Base-by-base conservation (phyloP, 2,888 invertebrate genomes). In the Pilophorus perplexus region DNA sequence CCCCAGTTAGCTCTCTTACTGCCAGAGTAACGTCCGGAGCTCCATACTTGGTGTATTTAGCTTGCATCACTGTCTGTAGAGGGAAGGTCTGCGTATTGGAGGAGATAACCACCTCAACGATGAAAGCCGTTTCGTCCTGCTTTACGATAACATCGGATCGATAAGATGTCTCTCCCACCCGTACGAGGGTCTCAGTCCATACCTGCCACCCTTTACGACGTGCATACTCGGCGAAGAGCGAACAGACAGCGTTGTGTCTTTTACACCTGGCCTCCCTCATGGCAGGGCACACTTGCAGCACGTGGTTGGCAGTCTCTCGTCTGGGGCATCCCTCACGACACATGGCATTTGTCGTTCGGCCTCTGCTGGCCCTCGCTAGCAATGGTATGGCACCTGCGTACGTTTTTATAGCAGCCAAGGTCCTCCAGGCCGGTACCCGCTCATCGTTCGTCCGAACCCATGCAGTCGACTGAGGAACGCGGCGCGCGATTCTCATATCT, bases 221-320 rank as follows among this genome's bases (percentile, higher is more conserved):
- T 12, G 48, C 48, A 48, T 48, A 48, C 48, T 48, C 76, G 70
- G 46, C 71, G 20, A 0, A 77, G 71, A 1, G 75, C n/a, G n/a
- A n/a, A 46, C 2, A n/a, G 0, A 66, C 33, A 10, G 66, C 57
- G 20, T 66, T 70, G 44, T 78, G 76, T 6, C 76, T 70, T 44
- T 71, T 25, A 0, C 77, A 71, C 2, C 75, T 69, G 3, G 74
- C 76, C 70, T 75, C 76, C 69, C 77, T 76, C 1, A 76, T 77
- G 33, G 75, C 44, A 50, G 68, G 69, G 69, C 76, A 77, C 16
- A 64, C 59, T 60, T 77, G 76, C 38, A 76, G 72, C 14, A 74
- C 64, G 57, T 70, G 1, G 71, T 67, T 60, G 60, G n/a, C n/a
- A n/a, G n/a, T n/a, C n/a, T n/a, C n/a, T n/a, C n/a, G n/a, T n/a